phyloP scores from a whole-genome alignment of 2,113 vertebrate species.

The Hystrix brachyura region DNA sequence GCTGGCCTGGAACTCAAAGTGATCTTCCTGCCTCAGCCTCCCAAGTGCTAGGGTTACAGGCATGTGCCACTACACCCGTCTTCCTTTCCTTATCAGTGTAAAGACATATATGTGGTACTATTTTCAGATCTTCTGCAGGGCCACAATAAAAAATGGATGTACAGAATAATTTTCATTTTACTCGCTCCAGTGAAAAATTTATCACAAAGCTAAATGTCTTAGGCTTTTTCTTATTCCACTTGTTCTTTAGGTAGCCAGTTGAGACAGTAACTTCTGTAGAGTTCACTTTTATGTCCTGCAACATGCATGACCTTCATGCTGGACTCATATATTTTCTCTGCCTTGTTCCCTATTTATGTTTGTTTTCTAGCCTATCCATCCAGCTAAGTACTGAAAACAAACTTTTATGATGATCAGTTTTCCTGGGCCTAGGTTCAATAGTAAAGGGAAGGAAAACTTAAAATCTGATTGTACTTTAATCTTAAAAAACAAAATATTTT shows the following conservation, averaged over 20 bases:
- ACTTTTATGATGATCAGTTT: conserved; percentile 25
- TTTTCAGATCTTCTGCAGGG: conserved; percentile 29
- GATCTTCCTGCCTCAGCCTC: no score
- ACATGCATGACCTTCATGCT: neutral
- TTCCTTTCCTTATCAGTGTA: conserved; percentile 10
- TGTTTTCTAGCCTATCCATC: neutral
- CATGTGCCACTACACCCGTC: no score
- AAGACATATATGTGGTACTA: neutral
- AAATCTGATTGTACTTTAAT: neutral
- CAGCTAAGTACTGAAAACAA: neutral
- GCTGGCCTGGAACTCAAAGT: no score
- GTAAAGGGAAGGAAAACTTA: neutral
- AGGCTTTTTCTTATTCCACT: neutral
- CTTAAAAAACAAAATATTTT: conserved; percentile 11
- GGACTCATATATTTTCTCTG: neutral
- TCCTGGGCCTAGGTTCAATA: neutral
- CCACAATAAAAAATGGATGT: neutral
- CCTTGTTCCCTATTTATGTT: neutral
- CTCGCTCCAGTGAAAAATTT: neutral
- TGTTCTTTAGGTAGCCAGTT: neutral
- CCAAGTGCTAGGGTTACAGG: no score
- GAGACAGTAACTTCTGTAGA: neutral
- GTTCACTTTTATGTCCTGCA: neutral
- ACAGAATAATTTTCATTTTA: conserved; percentile 31
- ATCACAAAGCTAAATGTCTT: conserved; percentile 21